Base-by-base conservation (phyloP, 2,888 invertebrate species). In the Ennomos fuscantarius region DNA sequence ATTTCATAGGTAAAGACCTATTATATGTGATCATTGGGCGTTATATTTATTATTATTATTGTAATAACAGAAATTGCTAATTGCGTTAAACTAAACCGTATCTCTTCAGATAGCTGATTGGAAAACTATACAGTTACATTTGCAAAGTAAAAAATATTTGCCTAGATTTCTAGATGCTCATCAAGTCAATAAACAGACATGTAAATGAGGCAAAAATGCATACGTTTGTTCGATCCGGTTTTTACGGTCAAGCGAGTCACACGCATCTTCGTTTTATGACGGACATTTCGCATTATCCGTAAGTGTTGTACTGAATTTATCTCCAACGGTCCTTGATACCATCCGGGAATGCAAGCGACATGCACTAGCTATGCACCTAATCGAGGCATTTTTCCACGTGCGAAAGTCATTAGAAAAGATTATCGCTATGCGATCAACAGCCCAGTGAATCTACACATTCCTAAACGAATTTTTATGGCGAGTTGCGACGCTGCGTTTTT, bases 391-490 rank as follows among this genome's bases (percentile, higher is more conserved):
- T 64, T 66, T 62, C 64, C 60, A 64, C 56, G 56, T 62, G 62
- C 56, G 35, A 65, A 67, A 35, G 53, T 60, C 65, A 55, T 60
- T 50, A 63, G 53, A 62, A 46, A 48, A 48, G 54, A 60, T 62
- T 54, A 70, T 73, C 55, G 40, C 60, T 63, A 61, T 63, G 36
- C 51, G 68, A 72, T 63, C 67, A 59, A 68, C 66, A 60, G 66
- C 67, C 64, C 56, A 65, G 60, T 60, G 24, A 24, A 24, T 6
- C 24, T 65, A 55, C 44, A 54, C 50, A 57, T 68, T 72, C 65
- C 68, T 65, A 54, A 49, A 37, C 68, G 63, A 55, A 34, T 63
- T 44, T 53, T 41, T 36, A 42, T 39, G 43, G 44, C 53, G 55
- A 60, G 54, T 37, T 31, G 45, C 24, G 55, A 48, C 34, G 43